Base-by-base conservation (phyloP, 2,888 invertebrate genomes). In the Phyllotreta cruciferae region DNA sequence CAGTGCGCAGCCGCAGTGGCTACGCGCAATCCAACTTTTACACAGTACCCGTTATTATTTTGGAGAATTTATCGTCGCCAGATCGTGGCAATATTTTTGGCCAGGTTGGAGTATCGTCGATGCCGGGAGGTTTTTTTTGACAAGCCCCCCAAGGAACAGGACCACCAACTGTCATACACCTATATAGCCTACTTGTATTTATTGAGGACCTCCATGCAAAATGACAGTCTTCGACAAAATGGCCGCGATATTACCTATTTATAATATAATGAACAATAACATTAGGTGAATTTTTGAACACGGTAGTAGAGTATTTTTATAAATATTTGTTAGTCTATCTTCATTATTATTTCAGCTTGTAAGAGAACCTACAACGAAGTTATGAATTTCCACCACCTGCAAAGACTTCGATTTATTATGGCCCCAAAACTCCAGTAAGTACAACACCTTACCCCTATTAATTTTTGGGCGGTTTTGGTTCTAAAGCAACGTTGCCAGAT, bases 31-130 rank as follows among this genome's bases (percentile, higher is more conserved):
- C 67, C 58, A 60, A 66, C 63, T 58, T 53, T 67, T 24, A 24
- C 60, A 56, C 60, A 67, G 67, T 66, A 67, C 67, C 57, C 60
- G 65, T 37, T 67, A 24, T 67, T 67, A 37, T 56, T 58, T 61
- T 60, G 60, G 62, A 61, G 56, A 45, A 56, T 63, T 62, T 63
- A 63, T 63, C 67, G 63, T 66, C 65, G 67, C 65, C 67, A 67
- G 67, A 67, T 66, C 60, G 60, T 62, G 65, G 62, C 65, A 53
- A 60, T 63, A 66, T 66, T 65, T 67, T 62, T 57, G 56, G 57
- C 50, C 3, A 61, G 1, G 37, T 42, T 24, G 24, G 35, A 14
- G 47, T 14, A 50, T 41, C 37, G 35, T 41, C 37, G 35, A 49
- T 35, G 39, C 36, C 35, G 55, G 36, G 38, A 55, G 61, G 49